Base-by-base conservation (phyloP, 2,113 vertebrate species). In the Cyanoramphus novaezelandiae region DNA sequence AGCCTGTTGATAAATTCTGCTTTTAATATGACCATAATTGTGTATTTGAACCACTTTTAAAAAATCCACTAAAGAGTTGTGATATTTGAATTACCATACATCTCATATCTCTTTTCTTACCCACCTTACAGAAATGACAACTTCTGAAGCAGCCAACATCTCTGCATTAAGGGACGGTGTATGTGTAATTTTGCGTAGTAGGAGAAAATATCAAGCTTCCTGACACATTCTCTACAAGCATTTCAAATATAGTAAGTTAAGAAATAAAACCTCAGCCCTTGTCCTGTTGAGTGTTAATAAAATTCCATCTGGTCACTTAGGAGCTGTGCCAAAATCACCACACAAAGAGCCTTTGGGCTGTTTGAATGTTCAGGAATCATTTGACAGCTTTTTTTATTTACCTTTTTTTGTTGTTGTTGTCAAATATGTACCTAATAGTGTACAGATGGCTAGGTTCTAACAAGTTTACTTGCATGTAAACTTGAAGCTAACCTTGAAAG, bases 281-380 rank as follows among this genome's bases (percentile, higher is more conserved):
- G 95, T 94, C 96, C 96, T 93, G 68, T 94, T 88, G 69, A 82
- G 90, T 96, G 95, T 94, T 96, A 94, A 94, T 93, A 93, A 96
- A 96, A 93, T 96, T 95, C 96, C 96, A 97, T 96, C 95, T 97
- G 96, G 95, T 96, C 96, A 97, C 52, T 95, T 95, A 91, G 95
- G 86, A 96, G 29, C 72, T 90, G 64, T 96, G 96, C 96, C 96
- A 97, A 90, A 80, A 88, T 82, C 86, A 95, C 92, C 72, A 96
- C 93, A 96, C 60, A 94, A 96, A 95, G 80, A 94, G 72, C 64
- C 90, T 93, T 88, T 90, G 87, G 93, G 77, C 16, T 4, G 5
- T 75, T 64, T 78, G 57, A 95, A 67, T 41, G 69, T 83, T 94
- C 88, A 96, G 81, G 52, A 87, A 84, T 86, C 47, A 75, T 75